phyloP scores from a whole-genome alignment of 2,797 vertebrate species.

The Falco berigora region DNA sequence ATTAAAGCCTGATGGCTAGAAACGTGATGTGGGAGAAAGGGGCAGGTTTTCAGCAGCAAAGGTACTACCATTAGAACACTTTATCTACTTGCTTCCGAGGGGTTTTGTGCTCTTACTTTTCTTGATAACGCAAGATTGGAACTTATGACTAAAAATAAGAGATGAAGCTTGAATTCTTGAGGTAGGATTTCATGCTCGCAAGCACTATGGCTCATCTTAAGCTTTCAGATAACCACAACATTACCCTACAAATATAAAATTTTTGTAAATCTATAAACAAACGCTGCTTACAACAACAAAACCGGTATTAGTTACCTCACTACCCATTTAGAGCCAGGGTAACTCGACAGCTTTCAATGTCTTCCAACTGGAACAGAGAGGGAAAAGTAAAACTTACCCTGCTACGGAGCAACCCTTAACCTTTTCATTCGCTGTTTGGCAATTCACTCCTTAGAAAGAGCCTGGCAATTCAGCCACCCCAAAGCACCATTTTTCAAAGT shows the following conservation, averaged over 20 bases:
- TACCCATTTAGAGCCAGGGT: background rate
- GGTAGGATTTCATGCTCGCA: background rate
- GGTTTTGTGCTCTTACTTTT: background rate
- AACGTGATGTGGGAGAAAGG: background rate
- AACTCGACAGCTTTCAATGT: background rate
- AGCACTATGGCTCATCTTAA: background rate
- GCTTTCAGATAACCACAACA: background rate
- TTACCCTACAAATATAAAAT: background rate
- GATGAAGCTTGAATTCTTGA: background rate
- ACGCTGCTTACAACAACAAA: background rate
- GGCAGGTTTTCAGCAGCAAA: background rate
- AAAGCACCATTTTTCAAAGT: background rate
- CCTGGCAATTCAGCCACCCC: background rate
- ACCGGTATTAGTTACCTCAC: background rate
- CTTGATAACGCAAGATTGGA: background rate
- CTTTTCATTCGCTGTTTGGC: background rate
- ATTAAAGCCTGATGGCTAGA: background rate
- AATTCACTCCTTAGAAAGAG: background rate
- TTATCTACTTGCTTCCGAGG: background rate
- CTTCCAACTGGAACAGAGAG: background rate
- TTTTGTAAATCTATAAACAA: background rate
- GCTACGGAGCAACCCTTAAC: background rate
- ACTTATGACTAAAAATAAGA: background rate
- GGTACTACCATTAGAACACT: background rate
- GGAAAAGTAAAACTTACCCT: background rate